Evolutionary conservation across 2,113 vertebrate species (phyloP).

Genomic region (Phaethon lepturus): DNA sequence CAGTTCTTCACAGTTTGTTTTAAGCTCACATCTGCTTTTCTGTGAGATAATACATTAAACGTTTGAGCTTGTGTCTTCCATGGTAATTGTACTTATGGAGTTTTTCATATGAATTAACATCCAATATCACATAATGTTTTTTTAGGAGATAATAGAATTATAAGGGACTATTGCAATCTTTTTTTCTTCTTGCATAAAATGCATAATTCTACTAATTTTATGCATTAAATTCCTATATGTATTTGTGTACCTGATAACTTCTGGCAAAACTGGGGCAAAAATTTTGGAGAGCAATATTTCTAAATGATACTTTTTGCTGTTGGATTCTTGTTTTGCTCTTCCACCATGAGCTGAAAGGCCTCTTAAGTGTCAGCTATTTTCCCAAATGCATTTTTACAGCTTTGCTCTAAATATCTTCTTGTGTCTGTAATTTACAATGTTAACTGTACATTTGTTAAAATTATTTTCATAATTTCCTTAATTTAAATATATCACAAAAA

Average conservation of each 20-base stretch:
- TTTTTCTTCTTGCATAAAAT: not conserved
- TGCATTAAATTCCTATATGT: not conserved
- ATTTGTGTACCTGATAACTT: fast-evolving
- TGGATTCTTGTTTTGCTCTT: not conserved
- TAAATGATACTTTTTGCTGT: not conserved
- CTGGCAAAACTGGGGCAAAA: not conserved
- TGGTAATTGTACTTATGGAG: not conserved
- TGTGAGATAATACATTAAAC: fast-evolving
- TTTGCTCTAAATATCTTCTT: not conserved
- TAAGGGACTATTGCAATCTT: not conserved
- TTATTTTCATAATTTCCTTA: not conserved
- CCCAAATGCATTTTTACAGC: not conserved
- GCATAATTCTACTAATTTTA: not conserved
- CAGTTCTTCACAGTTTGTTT: not conserved
- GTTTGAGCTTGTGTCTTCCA: not conserved
- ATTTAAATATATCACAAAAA: not conserved
- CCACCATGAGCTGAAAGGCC: not conserved
- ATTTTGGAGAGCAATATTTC: not conserved
- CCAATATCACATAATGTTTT: fast-evolving
- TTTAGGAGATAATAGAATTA: not conserved
- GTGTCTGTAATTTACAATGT: not conserved
- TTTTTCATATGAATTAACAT: not conserved
- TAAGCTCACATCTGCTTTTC: not conserved
- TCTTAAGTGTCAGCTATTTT: not conserved
- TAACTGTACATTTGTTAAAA: not conserved